Conservation (phyloP, 2,113 vertebrate genomes). For the Odontesthes bonariensis region DNA sequence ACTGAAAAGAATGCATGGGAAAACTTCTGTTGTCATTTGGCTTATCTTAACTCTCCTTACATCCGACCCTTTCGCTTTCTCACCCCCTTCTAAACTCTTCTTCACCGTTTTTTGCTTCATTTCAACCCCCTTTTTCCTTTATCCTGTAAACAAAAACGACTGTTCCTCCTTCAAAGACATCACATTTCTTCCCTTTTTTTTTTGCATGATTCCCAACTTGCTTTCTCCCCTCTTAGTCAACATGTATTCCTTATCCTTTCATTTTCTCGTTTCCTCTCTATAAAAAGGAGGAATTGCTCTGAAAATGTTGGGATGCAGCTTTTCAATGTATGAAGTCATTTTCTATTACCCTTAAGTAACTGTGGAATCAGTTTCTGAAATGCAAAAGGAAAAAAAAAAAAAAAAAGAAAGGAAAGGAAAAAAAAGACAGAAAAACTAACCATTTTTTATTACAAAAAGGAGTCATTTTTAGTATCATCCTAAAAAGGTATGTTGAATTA, state of each 20-base stretch:
- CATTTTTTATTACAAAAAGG: conserved; percentile 59
- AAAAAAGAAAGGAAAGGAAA: neutral
- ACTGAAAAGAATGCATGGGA: conserved; percentile 72
- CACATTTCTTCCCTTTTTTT: neutral
- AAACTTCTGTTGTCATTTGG: conserved; percentile 54
- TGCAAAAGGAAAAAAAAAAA: conserved; percentile 37
- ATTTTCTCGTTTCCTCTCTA: neutral
- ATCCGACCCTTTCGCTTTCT: neutral
- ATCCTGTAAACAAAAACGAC: conserved; percentile 44
- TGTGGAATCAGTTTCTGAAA: conserved; percentile 61
- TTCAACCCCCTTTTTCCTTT: conserved; percentile 81
- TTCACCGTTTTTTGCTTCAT: conserved; percentile 42
- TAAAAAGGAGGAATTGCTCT: conserved; percentile 38
- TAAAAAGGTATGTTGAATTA: conserved; percentile 43
- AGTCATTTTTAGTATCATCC: conserved; percentile 70
- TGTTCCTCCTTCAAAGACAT: neutral
- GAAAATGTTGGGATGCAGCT: conserved; percentile 64
- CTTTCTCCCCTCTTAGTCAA: conserved; percentile 71
- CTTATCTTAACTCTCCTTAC: conserved; percentile 45
- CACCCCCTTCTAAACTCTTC: conserved; percentile 1
- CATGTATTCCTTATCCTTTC: conserved; percentile 44
- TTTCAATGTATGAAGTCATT: conserved; percentile 71
- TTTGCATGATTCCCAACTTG: neutral
- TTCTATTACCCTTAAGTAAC: conserved; percentile 66
- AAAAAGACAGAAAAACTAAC: too few species aligned